A percentile compares a stretch with the other conserved stretches of the same genome.
These are phyloP conservation scores for Bombyx huttoni DNA, from an alignment of 2,888 invertebrate species.

Conservation along the genomic window DNA sequence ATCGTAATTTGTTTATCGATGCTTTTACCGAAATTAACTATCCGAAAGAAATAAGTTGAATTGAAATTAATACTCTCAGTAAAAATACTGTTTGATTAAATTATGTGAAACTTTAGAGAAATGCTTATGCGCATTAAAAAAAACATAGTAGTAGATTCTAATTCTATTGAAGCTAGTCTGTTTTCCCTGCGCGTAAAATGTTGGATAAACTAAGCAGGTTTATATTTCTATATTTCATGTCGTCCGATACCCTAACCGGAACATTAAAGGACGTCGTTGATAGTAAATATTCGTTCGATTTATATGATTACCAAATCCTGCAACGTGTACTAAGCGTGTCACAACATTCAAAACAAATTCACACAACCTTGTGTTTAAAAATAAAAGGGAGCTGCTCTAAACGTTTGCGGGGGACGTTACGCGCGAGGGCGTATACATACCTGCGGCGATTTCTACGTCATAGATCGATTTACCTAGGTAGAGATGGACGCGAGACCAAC, in stretches of 20 bases:
- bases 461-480: neutral
- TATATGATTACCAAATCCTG: slow-evolving; percentile 4
- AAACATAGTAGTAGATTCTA: too few relatives aligned
- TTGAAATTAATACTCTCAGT: neutral
- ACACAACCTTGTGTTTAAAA: slow-evolving; percentile 33
- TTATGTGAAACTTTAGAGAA: too few relatives aligned
- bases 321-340: slow-evolving; percentile 10
- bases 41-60: neutral
- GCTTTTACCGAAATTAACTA: neutral
- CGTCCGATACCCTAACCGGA: neutral
- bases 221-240: too few relatives aligned
- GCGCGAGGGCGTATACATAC: slow-evolving; percentile 19
- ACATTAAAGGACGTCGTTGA: neutral
- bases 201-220: too few relatives aligned
- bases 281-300: slow-evolving; percentile 6
- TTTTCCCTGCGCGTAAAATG: too few relatives aligned
- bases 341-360: slow-evolving; percentile 19
- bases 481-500: too few relatives aligned
- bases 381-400: slow-evolving; percentile 21
- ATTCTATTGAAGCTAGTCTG: too few relatives aligned
- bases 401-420: slow-evolving; percentile 22
- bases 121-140: too few relatives aligned
- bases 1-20: neutral
- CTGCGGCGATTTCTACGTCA: slow-evolving; percentile 12
- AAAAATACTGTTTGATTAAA: too few relatives aligned